Conservation (phyloP, 2,113 vertebrate genomes). For the Indicator maculatus region DNA sequence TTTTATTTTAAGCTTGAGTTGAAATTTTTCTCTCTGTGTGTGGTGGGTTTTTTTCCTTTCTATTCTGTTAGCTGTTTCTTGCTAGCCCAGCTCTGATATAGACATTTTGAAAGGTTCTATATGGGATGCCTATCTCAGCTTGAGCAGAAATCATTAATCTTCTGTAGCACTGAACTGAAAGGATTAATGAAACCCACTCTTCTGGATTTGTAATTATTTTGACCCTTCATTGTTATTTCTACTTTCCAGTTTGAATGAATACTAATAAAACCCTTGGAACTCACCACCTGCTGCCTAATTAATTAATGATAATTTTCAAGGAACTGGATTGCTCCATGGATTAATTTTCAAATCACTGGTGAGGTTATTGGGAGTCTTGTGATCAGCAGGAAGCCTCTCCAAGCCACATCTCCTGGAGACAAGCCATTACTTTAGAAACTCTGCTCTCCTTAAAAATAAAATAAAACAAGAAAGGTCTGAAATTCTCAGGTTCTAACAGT, state of each 20-base stretch:
- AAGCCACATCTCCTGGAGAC: background rate
- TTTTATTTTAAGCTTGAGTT: background rate
- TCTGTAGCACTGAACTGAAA: background rate
- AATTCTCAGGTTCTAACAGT: background rate
- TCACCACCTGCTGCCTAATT: background rate
- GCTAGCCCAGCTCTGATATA: background rate
- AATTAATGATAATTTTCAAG: background rate
- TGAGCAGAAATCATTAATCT: constrained; percentile 37
- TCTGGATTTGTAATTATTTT: constrained; percentile 16
- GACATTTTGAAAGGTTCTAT: background rate
- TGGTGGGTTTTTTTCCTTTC: no score
- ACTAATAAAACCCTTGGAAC: background rate
- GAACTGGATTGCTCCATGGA: background rate
- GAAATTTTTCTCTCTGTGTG: background rate
- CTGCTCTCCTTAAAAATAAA: background rate
- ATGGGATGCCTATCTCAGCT: background rate
- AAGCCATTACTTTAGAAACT: background rate
- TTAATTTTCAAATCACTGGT: background rate
- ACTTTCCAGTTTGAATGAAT: constrained; percentile 24
- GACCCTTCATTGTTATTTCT: constrained; percentile 22
- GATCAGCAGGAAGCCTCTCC: background rate
- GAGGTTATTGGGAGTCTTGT: background rate
- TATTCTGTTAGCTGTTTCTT: background rate
- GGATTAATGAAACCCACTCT: background rate
- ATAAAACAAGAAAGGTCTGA: background rate